These are phyloP conservation scores for Monopterus albus DNA, from an alignment of 2,113 vertebrate genomes.

Conservation along the genomic window DNA sequence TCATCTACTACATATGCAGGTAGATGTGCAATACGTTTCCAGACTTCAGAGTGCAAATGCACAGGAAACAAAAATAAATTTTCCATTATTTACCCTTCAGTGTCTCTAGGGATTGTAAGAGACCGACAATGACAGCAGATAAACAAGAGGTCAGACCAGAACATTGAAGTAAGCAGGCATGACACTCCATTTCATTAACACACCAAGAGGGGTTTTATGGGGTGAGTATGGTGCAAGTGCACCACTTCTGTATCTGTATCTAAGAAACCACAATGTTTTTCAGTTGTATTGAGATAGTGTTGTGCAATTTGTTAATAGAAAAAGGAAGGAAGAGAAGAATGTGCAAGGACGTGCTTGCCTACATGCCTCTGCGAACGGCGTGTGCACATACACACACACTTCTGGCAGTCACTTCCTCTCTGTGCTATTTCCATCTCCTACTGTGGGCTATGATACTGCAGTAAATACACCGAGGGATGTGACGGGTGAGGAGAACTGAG, in stretches of 20 bases:
- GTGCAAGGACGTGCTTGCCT: slow-evolving; percentile 37
- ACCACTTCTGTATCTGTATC: slow-evolving; percentile 32
- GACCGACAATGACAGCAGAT: not conserved
- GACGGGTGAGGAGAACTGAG: slow-evolving; percentile 41
- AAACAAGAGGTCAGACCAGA: not conserved
- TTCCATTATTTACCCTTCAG: not conserved
- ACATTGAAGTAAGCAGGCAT: not conserved
- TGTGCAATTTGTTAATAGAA: slow-evolving; percentile 58
- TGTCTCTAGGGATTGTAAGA: not conserved
- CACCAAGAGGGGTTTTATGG: slow-evolving; percentile 1
- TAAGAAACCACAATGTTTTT: slow-evolving; percentile 53
- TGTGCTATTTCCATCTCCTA: slow-evolving; percentile 82
- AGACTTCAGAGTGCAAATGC: no score
- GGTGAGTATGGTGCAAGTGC: slow-evolving; percentile 14
- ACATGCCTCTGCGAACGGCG: no score
- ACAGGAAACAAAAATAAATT: no score
- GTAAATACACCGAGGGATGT: slow-evolving; percentile 36
- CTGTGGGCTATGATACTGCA: slow-evolving; percentile 80
- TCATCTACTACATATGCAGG: no score
- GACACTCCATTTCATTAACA: slow-evolving; percentile 20
- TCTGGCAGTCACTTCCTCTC: slow-evolving; percentile 71
- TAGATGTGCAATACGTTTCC: no score
- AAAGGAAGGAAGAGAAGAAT: slow-evolving; percentile 58
- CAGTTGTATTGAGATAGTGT: slow-evolving; percentile 50
- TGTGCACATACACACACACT: slow-evolving; percentile 19